Evolutionary conservation across 2,888 invertebrate genomes (phyloP).

Genomic region (Napeogenes inachia): DNA sequence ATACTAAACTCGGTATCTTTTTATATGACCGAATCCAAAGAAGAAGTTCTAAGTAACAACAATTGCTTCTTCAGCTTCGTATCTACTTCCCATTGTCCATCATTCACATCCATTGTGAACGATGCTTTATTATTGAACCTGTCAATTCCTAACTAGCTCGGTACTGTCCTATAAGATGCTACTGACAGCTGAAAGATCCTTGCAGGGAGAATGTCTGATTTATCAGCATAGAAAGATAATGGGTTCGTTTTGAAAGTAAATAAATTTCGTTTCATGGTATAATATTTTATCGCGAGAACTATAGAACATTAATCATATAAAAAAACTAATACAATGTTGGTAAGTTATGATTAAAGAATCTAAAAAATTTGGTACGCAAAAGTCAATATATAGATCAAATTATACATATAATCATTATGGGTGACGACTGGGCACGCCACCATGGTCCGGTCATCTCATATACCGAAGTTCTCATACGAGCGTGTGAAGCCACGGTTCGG

Average conservation of each 20-base stretch:
- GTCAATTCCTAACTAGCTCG: slow-evolving; percentile 43
- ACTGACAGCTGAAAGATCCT: slow-evolving; percentile 35
- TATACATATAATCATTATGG: slow-evolving; percentile 14
- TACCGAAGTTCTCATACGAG: slow-evolving; percentile 43
- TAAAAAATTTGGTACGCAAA: neutral
- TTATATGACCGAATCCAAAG: slow-evolving; percentile 11
- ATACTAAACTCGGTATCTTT: slow-evolving; percentile 2
- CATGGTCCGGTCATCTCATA: slow-evolving; percentile 42
- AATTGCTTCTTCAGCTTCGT: slow-evolving; percentile 17
- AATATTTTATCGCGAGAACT: slow-evolving; percentile 1
- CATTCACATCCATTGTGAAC: slow-evolving; percentile 50
- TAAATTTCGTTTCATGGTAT: slow-evolving; percentile 1
- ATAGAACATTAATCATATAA: neutral
- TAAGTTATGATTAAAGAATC: slow-evolving; percentile 4
- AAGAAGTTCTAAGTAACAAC: slow-evolving; percentile 13
- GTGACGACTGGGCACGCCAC: slow-evolving; percentile 18
- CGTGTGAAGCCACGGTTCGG: slow-evolving; percentile 44
- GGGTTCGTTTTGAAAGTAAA: slow-evolving; percentile 21
- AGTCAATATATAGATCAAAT: slow-evolving; percentile 4
- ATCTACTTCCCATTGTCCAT: slow-evolving; percentile 49
- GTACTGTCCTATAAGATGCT: slow-evolving; percentile 31
- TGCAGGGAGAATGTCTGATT: slow-evolving; percentile 29
- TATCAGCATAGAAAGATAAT: slow-evolving; percentile 29
- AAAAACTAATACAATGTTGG: neutral
- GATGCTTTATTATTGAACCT: slow-evolving; percentile 51